Percentiles rank a stretch among this genome's conserved stretches.
Evolutionary conservation across 2,888 invertebrate species (phyloP).

Genomic region (Leptinotarsa juncta): DNA sequence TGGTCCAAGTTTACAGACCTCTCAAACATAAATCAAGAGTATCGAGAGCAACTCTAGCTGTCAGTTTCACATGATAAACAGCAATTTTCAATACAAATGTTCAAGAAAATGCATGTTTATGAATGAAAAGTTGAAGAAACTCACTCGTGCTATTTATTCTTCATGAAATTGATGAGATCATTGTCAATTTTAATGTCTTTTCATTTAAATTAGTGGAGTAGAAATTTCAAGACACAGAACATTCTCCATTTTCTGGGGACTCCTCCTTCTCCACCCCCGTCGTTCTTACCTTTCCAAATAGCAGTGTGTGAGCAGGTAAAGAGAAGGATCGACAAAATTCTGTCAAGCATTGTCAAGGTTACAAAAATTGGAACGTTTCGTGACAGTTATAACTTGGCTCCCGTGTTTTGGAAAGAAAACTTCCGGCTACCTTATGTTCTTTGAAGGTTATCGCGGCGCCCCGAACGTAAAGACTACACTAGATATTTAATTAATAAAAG

Average conservation of each 20-base stretch:
- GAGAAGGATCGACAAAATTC: neutral
- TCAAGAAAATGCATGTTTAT: neutral
- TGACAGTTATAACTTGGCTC: too few relatives aligned
- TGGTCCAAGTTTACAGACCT: neutral
- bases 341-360: too few relatives aligned
- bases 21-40: neutral
- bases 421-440: too few relatives aligned
- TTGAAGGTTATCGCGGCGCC: too few relatives aligned
- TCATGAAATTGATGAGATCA: neutral
- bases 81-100: slow-evolving; percentile 9
- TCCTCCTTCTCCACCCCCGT: neutral
- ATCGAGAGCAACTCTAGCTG: neutral
- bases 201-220: neutral
- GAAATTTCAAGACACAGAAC: neutral
- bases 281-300: neutral
- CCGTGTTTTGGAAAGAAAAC: too few relatives aligned
- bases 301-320: neutral
- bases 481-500: too few relatives aligned
- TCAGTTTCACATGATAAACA: slow-evolving; percentile 7
- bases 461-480: too few relatives aligned
- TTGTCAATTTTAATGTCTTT: neutral
- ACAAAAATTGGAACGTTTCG: too few relatives aligned
- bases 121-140: neutral
- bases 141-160: slow-evolving; percentile 2
- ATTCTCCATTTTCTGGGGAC: slow-evolving; percentile 1